These are phyloP conservation scores for Sigmodon hispidus DNA, from an alignment of 2,113 vertebrate species.

Conservation along the genomic window DNA sequence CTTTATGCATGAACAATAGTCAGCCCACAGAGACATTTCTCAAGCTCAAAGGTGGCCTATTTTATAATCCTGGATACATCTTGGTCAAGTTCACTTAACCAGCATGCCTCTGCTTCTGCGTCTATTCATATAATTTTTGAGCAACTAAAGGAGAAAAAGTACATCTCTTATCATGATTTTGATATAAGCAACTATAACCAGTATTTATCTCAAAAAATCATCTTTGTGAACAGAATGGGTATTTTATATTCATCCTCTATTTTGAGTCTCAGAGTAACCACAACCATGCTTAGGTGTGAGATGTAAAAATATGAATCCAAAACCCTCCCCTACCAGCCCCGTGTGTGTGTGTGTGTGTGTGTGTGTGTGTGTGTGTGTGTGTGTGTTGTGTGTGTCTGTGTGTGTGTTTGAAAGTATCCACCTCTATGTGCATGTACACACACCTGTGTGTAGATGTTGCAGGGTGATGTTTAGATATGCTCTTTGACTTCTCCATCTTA, in stretches of 20 bases:
- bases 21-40: background rate
- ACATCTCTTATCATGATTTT: background rate
- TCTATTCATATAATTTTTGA: background rate
- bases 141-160: background rate
- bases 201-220: background rate
- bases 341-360: background rate
- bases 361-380: background rate
- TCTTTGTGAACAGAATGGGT: background rate
- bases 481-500: background rate
- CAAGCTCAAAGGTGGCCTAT: background rate
- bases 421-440: background rate
- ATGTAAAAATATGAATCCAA: background rate
- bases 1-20: background rate
- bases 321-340: accelerated
- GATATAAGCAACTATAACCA: background rate
- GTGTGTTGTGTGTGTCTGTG: background rate
- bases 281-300: background rate
- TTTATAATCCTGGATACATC: background rate
- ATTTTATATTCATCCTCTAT: background rate
- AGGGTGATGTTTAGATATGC: background rate
- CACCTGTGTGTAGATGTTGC: background rate
- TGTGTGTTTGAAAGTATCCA: background rate
- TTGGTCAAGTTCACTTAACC: background rate
- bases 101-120: background rate
- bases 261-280: background rate